phyloP scores from a whole-genome alignment of 2,797 vertebrate genomes.

The Numenius phaeopus region DNA sequence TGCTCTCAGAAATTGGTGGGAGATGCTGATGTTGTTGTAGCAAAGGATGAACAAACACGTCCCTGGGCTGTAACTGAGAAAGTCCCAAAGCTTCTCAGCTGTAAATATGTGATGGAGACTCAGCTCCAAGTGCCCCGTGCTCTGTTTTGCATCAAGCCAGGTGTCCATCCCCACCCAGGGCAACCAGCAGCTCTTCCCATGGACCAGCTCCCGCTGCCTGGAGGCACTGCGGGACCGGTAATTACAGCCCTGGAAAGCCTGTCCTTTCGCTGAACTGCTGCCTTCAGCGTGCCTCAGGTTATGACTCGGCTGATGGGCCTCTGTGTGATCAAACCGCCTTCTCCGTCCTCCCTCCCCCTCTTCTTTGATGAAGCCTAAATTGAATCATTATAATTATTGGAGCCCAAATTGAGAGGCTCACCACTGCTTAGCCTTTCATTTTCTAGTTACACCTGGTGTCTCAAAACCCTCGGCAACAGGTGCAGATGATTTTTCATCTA shows the following conservation, averaged over 20 bases:
- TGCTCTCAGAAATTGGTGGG: not conserved
- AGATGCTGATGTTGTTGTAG: rapidly evolving
- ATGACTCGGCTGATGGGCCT: not conserved
- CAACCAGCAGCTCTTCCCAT: not conserved
- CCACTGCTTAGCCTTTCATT: not conserved
- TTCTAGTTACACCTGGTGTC: not conserved
- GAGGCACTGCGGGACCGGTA: not conserved
- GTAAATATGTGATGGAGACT: rapidly evolving
- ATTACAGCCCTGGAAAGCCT: not conserved
- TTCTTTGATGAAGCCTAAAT: not conserved
- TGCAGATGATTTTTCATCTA: not conserved
- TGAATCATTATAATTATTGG: not conserved
- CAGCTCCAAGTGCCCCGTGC: not conserved
- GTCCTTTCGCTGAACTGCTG: not conserved
- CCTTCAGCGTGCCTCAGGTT: not conserved
- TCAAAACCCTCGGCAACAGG: not conserved
- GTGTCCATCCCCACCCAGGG: not conserved
- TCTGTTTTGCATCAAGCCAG: not conserved
- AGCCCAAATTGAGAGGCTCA: not conserved
- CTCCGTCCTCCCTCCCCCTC: not conserved
- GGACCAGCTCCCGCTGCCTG: not conserved
- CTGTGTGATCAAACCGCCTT: not conserved
- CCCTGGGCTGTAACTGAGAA: not conserved
- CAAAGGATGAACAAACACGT: not conserved
- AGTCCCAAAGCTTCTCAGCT: not conserved